Evolutionary conservation across 2,888 invertebrate species (phyloP).

Genomic region (Acrobasis suavella): DNA sequence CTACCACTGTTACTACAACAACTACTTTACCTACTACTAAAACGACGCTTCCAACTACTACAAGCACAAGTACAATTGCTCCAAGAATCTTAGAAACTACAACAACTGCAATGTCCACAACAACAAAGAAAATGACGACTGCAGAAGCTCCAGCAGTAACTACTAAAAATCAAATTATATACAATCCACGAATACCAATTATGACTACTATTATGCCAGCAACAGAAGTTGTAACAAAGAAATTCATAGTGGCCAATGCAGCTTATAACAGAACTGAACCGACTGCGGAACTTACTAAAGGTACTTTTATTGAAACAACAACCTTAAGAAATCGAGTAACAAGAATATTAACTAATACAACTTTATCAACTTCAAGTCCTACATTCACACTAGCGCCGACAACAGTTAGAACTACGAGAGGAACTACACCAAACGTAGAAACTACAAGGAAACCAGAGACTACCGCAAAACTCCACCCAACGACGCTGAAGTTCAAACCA

Average conservation of each 20-base stretch:
- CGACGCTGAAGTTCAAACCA: conserved; percentile 69
- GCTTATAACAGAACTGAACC: conserved; percentile 47
- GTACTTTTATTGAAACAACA: conserved; percentile 33
- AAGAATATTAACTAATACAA: conserved; percentile 25
- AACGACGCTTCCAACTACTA: conserved; percentile 34
- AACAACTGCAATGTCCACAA: conserved; percentile 23
- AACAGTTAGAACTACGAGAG: conserved; percentile 28
- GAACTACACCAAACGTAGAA: conserved; percentile 38
- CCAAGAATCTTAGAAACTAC: conserved; percentile 29
- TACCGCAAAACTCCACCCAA: conserved; percentile 50
- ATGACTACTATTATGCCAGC: conserved; percentile 24
- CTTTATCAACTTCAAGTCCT: conserved; percentile 26
- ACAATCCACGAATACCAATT: conserved; percentile 20
- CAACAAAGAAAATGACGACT: conserved; percentile 27
- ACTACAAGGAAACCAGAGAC: conserved; percentile 55
- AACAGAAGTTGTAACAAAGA: conserved; percentile 32
- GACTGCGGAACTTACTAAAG: conserved; percentile 36
- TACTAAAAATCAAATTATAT: conserved; percentile 32
- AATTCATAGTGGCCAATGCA: conserved; percentile 30
- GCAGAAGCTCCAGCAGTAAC: conserved; percentile 29
- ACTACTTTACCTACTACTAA: conserved; percentile 38
- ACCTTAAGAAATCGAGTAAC: conserved; percentile 24
- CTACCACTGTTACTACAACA: conserved; percentile 46
- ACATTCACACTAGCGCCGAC: conserved; percentile 3
- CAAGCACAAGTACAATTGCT: conserved; percentile 30